Percentiles rank a stretch among this genome's conserved stretches.
phyloP scores from a whole-genome alignment of 1,140 invertebrate species.

The Nebria ingens region DNA sequence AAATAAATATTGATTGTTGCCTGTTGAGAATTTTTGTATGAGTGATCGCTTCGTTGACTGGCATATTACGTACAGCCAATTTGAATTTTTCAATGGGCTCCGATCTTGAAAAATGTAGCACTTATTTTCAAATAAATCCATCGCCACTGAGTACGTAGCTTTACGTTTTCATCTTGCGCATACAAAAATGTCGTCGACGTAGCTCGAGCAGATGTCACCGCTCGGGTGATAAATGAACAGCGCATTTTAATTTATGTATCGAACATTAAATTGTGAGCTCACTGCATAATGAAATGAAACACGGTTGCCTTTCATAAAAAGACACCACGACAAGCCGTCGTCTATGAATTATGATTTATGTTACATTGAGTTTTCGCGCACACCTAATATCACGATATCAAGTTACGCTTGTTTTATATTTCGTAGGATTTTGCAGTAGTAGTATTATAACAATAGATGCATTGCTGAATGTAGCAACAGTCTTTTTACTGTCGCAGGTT shows the following conservation, averaged over 20 bases:
- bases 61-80: no score
- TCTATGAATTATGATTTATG: slow-evolving; percentile 1
- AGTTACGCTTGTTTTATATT: neutral
- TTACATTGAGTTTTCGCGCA: neutral
- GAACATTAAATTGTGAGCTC: slow-evolving; percentile 8
- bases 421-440: no score
- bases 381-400: neutral
- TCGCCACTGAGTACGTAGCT: neutral
- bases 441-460: no score
- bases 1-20: no score
- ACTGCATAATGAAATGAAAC: slow-evolving; percentile 7
- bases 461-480: no score
- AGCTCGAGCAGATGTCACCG: neutral
- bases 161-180: slow-evolving; percentile 3
- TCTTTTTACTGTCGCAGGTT: no score
- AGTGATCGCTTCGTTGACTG: no score
- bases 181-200: slow-evolving; percentile 1
- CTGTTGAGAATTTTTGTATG: no score
- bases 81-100: no score
- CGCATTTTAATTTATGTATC: slow-evolving; percentile 9
- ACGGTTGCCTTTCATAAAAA: slow-evolving; percentile 2
- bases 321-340: neutral
- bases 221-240: neutral
- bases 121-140: slow-evolving; percentile 5
- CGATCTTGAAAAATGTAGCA: neutral